Evolutionary conservation across 1,140 invertebrate species (phyloP).

Genomic region (Anastrepha obliqua): DNA sequence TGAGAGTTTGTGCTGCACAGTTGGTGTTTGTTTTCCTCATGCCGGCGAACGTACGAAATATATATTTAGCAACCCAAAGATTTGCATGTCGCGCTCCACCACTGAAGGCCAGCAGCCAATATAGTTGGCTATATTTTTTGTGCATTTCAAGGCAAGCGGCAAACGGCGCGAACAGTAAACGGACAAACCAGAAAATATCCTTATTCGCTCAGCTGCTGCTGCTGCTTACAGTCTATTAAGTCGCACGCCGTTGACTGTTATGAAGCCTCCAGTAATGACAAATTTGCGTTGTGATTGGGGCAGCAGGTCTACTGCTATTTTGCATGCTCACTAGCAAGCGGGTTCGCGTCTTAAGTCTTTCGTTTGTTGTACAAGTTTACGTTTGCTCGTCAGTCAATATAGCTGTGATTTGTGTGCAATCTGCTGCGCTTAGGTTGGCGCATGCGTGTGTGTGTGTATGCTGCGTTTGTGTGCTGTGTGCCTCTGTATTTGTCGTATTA

Average conservation of each 20-base stretch:
- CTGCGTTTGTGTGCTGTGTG: not conserved
- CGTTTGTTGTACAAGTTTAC: conserved; percentile 14
- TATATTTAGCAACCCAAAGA: not conserved
- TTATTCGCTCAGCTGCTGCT: not conserved
- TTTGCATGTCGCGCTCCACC: conserved; percentile 1
- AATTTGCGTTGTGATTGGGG: conserved; percentile 24
- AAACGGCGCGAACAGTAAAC: not conserved
- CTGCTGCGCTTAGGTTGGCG: not conserved
- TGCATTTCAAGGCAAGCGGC: not conserved
- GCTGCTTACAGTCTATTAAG: not conserved
- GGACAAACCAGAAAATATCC: not conserved
- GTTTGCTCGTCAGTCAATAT: conserved; percentile 16
- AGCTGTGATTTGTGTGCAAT: conserved; percentile 5
- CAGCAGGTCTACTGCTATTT: not conserved
- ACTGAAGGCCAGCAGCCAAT: not conserved
- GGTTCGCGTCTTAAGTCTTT: conserved; percentile 47
- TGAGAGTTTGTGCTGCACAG: not conserved
- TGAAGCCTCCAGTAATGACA: conserved; percentile 41
- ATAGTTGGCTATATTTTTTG: no score
- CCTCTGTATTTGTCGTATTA: conserved; percentile 57
- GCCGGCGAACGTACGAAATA: not conserved
- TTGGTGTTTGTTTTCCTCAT: conserved; percentile 34
- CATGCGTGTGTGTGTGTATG: not conserved
- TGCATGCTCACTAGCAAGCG: conserved; percentile 25
- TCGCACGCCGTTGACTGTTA: conserved; percentile 4